Percentiles rank a stretch among this genome's conserved stretches.
These are phyloP conservation scores for Pseudopleuronectes americanus DNA, from an alignment of 2,797 vertebrate species.

Conservation along the genomic window DNA sequence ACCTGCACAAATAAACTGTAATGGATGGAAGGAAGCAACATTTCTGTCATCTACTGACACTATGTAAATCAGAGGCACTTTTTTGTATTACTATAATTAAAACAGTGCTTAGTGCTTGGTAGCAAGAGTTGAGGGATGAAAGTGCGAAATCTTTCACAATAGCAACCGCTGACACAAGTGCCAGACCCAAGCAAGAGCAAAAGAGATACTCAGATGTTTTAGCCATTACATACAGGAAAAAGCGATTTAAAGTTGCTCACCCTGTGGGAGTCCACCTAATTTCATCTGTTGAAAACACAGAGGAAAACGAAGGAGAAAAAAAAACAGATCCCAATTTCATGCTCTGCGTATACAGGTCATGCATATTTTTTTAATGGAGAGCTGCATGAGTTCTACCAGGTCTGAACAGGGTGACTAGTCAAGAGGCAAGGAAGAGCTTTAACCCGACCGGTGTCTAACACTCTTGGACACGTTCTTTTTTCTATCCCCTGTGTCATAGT, in stretches of 20 bases:
- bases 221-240: not conserved
- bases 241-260: not conserved
- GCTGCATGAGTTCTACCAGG: constrained; percentile 26
- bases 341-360: constrained; percentile 18
- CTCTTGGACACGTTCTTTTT: constrained; percentile 55
- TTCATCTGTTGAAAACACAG: not conserved
- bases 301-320: not conserved
- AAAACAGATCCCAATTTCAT: constrained; percentile 12
- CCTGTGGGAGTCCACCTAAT: not conserved
- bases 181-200: not conserved
- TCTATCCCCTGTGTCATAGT: constrained; percentile 67
- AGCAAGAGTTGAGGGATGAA: not conserved
- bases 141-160: not conserved
- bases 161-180: not conserved
- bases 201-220: not conserved
- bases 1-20: no score
- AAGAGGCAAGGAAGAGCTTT: constrained; percentile 49
- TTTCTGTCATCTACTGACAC: no score
- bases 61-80: no score
- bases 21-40: no score
- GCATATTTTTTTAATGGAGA: constrained; percentile 32
- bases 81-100: no score
- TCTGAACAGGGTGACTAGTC: constrained; percentile 37
- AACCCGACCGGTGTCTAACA: constrained; percentile 37
- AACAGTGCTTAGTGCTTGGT: no score